Conservation (phyloP, 2,113 vertebrate genomes). For the Strigops habroptila region DNA sequence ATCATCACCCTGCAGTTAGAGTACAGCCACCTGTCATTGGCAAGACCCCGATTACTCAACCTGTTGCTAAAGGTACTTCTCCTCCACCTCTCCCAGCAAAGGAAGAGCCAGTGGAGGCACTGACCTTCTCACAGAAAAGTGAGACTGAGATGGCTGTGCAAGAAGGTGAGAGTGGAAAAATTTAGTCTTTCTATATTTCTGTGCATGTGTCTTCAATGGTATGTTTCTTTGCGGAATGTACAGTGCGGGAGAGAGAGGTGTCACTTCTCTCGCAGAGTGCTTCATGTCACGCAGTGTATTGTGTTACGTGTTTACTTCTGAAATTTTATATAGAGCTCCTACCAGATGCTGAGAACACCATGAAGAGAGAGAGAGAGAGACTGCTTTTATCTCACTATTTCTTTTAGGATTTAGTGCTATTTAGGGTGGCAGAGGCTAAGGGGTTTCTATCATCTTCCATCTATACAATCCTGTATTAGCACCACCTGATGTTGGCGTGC, state of each 20-base stretch:
- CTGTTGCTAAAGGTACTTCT: conserved; percentile 82
- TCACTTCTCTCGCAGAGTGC: not conserved
- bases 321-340: not conserved
- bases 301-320: not conserved
- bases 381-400: not conserved
- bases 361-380: not conserved
- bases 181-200: conserved; percentile 17
- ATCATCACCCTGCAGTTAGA: conserved; percentile 84
- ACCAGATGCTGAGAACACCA: not conserved
- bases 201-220: conserved; percentile 22
- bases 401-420: not conserved
- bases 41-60: conserved; percentile 81
- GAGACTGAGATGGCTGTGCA: conserved; percentile 76
- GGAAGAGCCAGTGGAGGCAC: conserved; percentile 88
- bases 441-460: not conserved
- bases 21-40: conserved; percentile 78
- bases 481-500: not conserved
- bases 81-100: conserved; percentile 86
- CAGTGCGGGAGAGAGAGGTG: not conserved
- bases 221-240: not conserved
- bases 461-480: not conserved
- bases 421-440: not conserved
- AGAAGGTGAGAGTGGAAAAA: conserved; percentile 77
- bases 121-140: conserved; percentile 83
- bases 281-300: not conserved